A percentile compares a stretch with the other conserved stretches of the same genome.
These are phyloP conservation scores for Apostichopus californicus DNA, from an alignment of 35 echinoderm and acorn worm species.

Conservation along the genomic window DNA sequence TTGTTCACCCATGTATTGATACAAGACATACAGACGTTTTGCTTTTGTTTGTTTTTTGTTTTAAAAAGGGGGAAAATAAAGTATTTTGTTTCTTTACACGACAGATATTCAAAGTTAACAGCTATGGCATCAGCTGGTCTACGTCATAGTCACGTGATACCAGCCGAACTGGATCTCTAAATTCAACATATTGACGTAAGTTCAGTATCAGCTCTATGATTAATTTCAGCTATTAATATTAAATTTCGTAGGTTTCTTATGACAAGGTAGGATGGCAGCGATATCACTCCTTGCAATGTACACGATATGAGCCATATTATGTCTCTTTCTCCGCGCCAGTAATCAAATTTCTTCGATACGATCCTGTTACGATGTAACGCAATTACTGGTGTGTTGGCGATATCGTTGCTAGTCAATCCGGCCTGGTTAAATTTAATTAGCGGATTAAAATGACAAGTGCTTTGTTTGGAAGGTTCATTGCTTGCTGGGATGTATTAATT, in stretches of 20 bases:
- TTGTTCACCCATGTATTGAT: background rate
- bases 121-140: background rate
- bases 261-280: background rate
- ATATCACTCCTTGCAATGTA: background rate
- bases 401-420: background rate
- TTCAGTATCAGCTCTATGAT: background rate
- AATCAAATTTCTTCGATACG: background rate
- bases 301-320: conserved; percentile 8
- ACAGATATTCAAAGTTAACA: background rate
- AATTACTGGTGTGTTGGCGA: background rate
- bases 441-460: conserved; percentile 35
- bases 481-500: conserved; percentile 9
- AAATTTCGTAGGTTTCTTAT: background rate
- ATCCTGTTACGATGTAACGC: conserved; percentile 15
- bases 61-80: no score
- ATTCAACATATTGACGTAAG: background rate
- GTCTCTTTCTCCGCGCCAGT: background rate
- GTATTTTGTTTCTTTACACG: no score
- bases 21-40: no score
- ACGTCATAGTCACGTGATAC: conserved; percentile 37
- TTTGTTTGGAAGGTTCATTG: conserved; percentile 24
- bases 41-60: no score
- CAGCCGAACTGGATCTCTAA: no score
- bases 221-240: conserved; percentile 46
- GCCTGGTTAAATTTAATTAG: background rate